Percentiles rank a stretch among this genome's conserved stretches.
Evolutionary conservation across 2,797 vertebrate species (phyloP).

Genomic region (Phoxinus dragarum): DNA sequence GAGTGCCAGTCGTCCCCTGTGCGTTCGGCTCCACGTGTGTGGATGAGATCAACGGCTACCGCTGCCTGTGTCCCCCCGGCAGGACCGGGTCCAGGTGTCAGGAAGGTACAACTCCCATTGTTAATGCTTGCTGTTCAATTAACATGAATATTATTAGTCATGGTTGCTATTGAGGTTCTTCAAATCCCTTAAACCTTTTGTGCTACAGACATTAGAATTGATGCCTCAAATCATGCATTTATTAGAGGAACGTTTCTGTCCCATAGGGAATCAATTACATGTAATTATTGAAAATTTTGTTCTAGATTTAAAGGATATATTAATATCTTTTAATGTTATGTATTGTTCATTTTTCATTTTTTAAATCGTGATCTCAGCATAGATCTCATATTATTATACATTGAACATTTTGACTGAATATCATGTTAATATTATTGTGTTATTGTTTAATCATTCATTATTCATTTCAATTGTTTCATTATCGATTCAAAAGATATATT

Average conservation of each 20-base stretch:
- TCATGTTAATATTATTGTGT: too few relatives aligned
- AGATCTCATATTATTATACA: too few relatives aligned
- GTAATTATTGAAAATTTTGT: not conserved
- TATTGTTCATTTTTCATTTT: not conserved
- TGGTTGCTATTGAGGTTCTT: not conserved
- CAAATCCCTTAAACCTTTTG: not conserved
- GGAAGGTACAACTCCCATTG: slow-evolving; percentile 77
- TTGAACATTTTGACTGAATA: not conserved
- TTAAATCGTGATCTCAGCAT: not conserved
- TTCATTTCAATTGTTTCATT: not conserved
- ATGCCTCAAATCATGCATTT: not conserved
- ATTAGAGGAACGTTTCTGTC: not conserved
- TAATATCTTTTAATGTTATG: not conserved
- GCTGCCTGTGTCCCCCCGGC: slow-evolving; percentile 82
- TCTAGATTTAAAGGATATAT: not conserved
- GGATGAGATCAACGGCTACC: slow-evolving; percentile 87
- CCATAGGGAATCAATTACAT: not conserved
- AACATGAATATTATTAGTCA: not conserved
- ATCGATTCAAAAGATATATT: not conserved
- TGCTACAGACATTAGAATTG: not conserved
- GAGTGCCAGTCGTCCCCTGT: slow-evolving; percentile 89
- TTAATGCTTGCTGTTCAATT: not conserved
- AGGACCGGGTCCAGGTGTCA: slow-evolving; percentile 83
- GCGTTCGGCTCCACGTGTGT: slow-evolving; percentile 84
- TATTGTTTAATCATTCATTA: not conserved